A percentile compares a stretch with the other conserved stretches of the same genome.
These are phyloP conservation scores for Hypercompe scribonia DNA, from an alignment of 2,888 invertebrate genomes.

Conservation along the genomic window DNA sequence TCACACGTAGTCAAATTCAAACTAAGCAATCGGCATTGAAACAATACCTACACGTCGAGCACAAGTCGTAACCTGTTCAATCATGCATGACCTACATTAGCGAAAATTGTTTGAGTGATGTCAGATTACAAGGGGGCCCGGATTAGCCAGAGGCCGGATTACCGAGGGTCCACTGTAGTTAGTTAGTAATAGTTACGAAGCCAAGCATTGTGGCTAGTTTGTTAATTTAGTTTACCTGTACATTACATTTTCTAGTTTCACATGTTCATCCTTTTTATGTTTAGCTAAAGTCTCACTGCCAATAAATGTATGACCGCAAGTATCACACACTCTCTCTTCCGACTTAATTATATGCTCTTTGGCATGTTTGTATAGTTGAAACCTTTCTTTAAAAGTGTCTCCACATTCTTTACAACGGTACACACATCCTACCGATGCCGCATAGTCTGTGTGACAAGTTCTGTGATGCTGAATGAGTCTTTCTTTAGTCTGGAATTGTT, in stretches of 20 bases:
- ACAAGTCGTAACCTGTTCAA: too few species aligned
- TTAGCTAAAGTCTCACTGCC: slow-evolving; percentile 66
- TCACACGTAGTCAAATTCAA: too few species aligned
- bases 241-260: slow-evolving; percentile 56
- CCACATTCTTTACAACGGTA: slow-evolving; percentile 80
- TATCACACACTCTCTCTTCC: slow-evolving; percentile 71
- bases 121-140: too few species aligned
- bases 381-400: slow-evolving; percentile 70
- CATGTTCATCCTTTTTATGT: slow-evolving; percentile 72
- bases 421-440: slow-evolving; percentile 62
- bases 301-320: slow-evolving; percentile 71
- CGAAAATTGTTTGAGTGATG: too few species aligned
- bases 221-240: slow-evolving; percentile 61
- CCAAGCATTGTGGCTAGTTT: too few species aligned
- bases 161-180: too few species aligned
- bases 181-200: too few species aligned
- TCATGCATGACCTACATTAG: too few species aligned
- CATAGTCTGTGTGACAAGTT: slow-evolving; percentile 67
- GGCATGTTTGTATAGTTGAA: slow-evolving; percentile 74
- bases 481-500: slow-evolving; percentile 67
- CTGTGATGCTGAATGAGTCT: slow-evolving; percentile 68
- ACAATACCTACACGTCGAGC: too few species aligned
- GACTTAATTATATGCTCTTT: slow-evolving; percentile 71
- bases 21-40: too few species aligned
- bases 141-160: too few species aligned